phyloP scores from a whole-genome alignment of 2,797 vertebrate genomes.

The Sebastolobus alascanus region DNA sequence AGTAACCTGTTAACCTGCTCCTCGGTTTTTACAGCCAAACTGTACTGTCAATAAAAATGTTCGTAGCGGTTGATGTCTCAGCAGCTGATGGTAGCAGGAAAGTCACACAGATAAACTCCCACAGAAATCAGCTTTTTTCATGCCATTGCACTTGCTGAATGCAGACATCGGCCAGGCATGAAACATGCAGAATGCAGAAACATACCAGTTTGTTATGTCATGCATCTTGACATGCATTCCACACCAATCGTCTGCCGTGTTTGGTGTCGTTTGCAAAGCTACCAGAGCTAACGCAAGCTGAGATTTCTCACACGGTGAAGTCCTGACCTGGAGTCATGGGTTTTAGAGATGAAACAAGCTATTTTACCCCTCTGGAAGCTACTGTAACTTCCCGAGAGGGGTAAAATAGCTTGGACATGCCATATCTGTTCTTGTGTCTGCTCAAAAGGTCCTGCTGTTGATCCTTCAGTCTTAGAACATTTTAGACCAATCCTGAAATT shows the following conservation, averaged over 20 bases:
- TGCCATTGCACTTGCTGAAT: background rate
- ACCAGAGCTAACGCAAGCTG: background rate
- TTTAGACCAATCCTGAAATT: background rate
- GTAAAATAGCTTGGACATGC: background rate
- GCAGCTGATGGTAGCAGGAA: background rate
- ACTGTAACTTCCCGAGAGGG: background rate
- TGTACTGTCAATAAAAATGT: constrained; percentile 55
- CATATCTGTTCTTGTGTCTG: background rate
- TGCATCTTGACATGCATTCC: constrained; percentile 11
- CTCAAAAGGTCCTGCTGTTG: background rate
- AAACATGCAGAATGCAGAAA: constrained; percentile 11
- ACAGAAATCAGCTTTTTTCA: background rate
- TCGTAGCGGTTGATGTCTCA: background rate
- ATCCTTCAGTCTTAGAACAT: background rate
- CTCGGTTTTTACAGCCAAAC: constrained; percentile 20
- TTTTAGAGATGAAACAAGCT: background rate
- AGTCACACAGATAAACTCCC: background rate
- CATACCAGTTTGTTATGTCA: background rate
- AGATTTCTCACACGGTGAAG: constrained; percentile 17
- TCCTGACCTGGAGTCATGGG: background rate
- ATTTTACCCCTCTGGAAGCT: background rate
- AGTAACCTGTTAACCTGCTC: constrained; percentile 23
- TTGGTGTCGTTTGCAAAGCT: constrained; percentile 17
- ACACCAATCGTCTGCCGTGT: background rate
- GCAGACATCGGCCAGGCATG: background rate